These are phyloP conservation scores for Temnothorax nylanderi DNA, from an alignment of 1,140 invertebrate genomes.

Conservation along the genomic window DNA sequence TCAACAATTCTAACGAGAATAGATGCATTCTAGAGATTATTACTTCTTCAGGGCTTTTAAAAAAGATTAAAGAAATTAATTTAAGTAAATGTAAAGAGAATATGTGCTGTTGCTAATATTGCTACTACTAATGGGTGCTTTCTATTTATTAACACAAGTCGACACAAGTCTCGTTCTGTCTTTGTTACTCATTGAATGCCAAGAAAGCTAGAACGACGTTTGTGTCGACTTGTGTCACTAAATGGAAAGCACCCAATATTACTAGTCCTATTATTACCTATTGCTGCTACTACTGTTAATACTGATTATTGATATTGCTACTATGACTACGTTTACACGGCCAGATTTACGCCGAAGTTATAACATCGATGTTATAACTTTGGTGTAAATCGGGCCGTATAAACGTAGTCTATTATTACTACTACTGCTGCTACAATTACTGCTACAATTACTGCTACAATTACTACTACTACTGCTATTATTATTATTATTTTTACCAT, in stretches of 20 bases:
- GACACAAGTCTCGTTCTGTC: too few relatives aligned
- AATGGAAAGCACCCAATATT: not conserved
- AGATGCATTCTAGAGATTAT: not conserved
- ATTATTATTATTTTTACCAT: not conserved
- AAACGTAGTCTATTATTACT: not conserved
- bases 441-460: not conserved
- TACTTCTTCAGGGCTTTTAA: not conserved
- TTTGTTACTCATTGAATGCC: too few relatives aligned
- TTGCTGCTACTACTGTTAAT: not conserved
- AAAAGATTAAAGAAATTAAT: slow-evolving; percentile 7
- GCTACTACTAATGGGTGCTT: not conserved
- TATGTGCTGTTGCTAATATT: not conserved
- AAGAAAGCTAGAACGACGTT: too few relatives aligned
- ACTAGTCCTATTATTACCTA: not conserved
- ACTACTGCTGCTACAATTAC: not conserved
- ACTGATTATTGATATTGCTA: not conserved
- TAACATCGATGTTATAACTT: too few relatives aligned
- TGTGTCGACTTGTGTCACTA: too few relatives aligned
- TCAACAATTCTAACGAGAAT: not conserved
- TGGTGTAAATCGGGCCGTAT: too few relatives aligned
- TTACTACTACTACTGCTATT: not conserved
- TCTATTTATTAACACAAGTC: too few relatives aligned
- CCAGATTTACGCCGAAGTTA: too few relatives aligned
- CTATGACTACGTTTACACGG: not conserved
- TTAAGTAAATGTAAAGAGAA: not conserved